A percentile compares a stretch with the other conserved stretches of the same genome.
Evolutionary conservation across 2,113 vertebrate species (phyloP).

Genomic region (Hymenochirus boettgeri): DNA sequence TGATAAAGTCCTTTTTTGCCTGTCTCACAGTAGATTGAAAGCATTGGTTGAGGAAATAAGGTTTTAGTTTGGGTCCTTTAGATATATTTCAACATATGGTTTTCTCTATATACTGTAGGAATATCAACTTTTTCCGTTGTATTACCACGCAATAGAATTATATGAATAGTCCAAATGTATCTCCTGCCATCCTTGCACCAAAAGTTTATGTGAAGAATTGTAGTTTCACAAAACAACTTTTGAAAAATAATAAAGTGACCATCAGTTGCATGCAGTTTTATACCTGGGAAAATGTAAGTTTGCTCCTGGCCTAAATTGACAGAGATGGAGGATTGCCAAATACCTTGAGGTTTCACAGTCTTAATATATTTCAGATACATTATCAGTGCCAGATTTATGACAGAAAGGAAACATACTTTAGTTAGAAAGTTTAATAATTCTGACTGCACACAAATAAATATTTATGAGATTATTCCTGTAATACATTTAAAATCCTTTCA

Average conservation of each 20-base stretch:
- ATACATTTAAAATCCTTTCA: constrained; percentile 34
- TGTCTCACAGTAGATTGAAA: too few species aligned
- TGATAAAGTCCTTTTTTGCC: too few species aligned
- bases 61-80: too few species aligned
- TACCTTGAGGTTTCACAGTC: constrained; percentile 37
- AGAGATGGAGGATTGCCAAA: constrained; percentile 37
- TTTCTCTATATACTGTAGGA: too few species aligned
- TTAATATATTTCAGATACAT: constrained; percentile 40
- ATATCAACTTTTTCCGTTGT: too few species aligned
- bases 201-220: too few species aligned
- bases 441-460: constrained; percentile 33
- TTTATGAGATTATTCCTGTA: constrained; percentile 32
- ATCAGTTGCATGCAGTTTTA: constrained; percentile 13
- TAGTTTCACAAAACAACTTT: not conserved
- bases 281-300: constrained; percentile 32
- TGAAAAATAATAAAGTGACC: constrained; percentile 13
- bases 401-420: constrained; percentile 33
- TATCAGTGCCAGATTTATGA: constrained; percentile 38
- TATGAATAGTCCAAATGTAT: too few species aligned
- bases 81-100: too few species aligned
- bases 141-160: too few species aligned
- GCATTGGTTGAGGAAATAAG: too few species aligned
- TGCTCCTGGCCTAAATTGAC: constrained; percentile 34
- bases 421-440: constrained; percentile 36
- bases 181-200: too few species aligned